These are phyloP conservation scores for Drosophila chauvacae DNA, from an alignment of 1,140 invertebrate genomes.

Conservation along the genomic window DNA sequence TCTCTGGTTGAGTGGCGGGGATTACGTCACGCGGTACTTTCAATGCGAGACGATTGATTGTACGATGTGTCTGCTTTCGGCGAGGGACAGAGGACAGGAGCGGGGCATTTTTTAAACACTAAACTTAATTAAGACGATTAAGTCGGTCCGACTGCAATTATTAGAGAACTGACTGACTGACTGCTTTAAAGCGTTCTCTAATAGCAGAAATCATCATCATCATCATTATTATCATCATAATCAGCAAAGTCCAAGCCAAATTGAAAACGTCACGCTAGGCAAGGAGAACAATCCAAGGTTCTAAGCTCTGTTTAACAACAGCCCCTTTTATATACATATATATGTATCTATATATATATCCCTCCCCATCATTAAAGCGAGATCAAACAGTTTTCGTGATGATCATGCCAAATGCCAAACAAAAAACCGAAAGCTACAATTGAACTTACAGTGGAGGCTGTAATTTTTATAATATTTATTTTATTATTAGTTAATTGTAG, in stretches of 20 bases:
- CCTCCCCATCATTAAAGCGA: neutral
- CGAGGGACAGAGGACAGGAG: neutral
- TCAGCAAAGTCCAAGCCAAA: constrained; percentile 23
- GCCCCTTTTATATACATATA: neutral
- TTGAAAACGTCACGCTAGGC: constrained; percentile 53
- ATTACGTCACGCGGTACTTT: constrained; percentile 44
- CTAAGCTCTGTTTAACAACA: neutral
- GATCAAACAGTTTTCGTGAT: constrained; percentile 29
- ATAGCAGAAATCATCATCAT: constrained; percentile 18
- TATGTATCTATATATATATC: neutral
- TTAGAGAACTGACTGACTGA: constrained; percentile 19
- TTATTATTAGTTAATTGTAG: too few relatives aligned
- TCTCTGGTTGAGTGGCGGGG: constrained; percentile 2
- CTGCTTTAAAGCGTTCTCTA: constrained; percentile 22
- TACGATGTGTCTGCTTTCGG: constrained; percentile 45
- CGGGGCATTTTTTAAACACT: neutral
- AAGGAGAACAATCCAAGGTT: constrained; percentile 36
- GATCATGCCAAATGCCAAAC: constrained; percentile 21
- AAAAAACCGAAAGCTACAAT: constrained; percentile 8
- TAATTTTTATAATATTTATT: neutral
- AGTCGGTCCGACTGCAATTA: constrained; percentile 39
- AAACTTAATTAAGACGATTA: constrained; percentile 61
- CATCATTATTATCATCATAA: constrained; percentile 6
- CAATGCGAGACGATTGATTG: constrained; percentile 37
- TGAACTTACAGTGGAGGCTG: constrained; percentile 1